Evolutionary conservation across 2,888 invertebrate species (phyloP).

Genomic region (Apocheima hispidaria): DNA sequence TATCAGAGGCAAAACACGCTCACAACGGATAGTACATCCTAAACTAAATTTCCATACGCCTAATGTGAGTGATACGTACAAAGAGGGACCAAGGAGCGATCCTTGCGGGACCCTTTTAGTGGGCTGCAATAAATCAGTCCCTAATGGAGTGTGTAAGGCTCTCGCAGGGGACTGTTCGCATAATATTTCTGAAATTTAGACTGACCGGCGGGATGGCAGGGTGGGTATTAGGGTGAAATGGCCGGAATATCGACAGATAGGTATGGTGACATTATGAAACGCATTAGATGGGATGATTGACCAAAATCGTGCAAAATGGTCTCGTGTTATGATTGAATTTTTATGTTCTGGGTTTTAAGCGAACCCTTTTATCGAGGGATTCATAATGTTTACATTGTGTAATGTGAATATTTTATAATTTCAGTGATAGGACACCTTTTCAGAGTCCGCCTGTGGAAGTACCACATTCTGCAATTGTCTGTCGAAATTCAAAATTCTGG

Average conservation of each 20-base stretch:
- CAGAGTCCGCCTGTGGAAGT: no score
- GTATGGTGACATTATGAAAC: conserved; percentile 57
- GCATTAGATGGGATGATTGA: conserved; percentile 57
- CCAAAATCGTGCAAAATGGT: conserved; percentile 36
- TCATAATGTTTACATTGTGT: neutral
- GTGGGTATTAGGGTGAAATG: conserved; percentile 55
- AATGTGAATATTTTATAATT: no score
- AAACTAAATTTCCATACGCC: conserved; percentile 72
- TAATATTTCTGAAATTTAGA: conserved; percentile 76
- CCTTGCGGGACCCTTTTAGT: conserved; percentile 81
- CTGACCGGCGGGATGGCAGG: conserved; percentile 55
- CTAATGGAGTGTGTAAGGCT: conserved; percentile 79
- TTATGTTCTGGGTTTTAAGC: neutral
- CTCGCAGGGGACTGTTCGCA: conserved; percentile 65
- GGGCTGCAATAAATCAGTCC: conserved; percentile 79
- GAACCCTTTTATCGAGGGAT: neutral
- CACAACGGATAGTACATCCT: conserved; percentile 49
- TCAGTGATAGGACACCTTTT: no score
- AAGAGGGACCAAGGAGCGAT: conserved; percentile 71
- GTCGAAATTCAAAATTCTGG: no score
- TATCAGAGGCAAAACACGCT: conserved; percentile 71
- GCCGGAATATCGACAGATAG: conserved; percentile 61
- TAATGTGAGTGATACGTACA: conserved; percentile 77
- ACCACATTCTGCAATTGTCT: no score
- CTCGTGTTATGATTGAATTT: conserved; percentile 16